Percentiles rank a stretch among this genome's conserved stretches.
phyloP scores from a whole-genome alignment of 2,888 invertebrate species.

The Agrenia bidenticulata region DNA sequence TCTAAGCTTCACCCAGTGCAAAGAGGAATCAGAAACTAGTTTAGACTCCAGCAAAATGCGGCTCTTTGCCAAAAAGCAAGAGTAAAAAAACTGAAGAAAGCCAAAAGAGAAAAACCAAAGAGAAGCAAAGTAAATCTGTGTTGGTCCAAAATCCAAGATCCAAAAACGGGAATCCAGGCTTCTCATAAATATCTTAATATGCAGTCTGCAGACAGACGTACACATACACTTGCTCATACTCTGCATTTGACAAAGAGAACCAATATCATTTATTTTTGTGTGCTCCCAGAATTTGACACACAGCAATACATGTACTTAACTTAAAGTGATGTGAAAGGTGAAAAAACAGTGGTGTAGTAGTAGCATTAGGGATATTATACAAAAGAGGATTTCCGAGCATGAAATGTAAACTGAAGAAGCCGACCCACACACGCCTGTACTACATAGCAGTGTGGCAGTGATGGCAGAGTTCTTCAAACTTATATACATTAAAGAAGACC shows the following conservation, averaged over 20 bases:
- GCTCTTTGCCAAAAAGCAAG: conserved; percentile 7
- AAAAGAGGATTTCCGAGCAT: no score
- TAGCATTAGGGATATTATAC: no score
- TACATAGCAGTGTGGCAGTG: not conserved
- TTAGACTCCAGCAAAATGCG: not conserved
- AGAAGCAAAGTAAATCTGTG: not conserved
- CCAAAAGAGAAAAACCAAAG: not conserved
- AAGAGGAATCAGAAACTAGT: no score
- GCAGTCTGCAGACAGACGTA: not conserved
- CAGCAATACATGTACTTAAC: no score
- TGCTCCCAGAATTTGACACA: no score
- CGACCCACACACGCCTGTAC: not conserved
- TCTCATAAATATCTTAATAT: conserved; percentile 6
- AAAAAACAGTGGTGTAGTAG: no score
- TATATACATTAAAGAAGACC: conserved; percentile 10
- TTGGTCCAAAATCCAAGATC: not conserved
- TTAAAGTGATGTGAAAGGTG: no score
- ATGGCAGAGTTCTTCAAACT: conserved; percentile 1
- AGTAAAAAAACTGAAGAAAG: not conserved
- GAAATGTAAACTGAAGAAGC: no score
- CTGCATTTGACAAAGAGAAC: no score
- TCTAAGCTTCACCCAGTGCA: no score
- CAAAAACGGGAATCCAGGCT: not conserved
- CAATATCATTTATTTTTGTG: no score
- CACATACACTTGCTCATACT: no score